Evolutionary conservation across 2,113 vertebrate species (phyloP), one percentile per base, ranked within the genome.

Genomic region (Gavialis gangeticus): DNA sequence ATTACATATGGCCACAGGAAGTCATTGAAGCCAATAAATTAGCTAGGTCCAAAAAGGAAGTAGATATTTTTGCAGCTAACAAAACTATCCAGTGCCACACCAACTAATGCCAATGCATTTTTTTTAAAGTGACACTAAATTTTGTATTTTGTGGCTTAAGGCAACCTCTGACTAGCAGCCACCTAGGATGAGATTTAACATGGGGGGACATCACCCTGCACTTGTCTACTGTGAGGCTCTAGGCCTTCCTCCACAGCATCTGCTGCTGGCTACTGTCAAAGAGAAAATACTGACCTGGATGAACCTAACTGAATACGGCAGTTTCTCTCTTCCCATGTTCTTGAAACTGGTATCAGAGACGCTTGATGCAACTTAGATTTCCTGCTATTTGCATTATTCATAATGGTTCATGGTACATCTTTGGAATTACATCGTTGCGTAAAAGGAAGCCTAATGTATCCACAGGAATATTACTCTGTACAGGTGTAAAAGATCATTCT

Each of bases 401-500:
- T 77, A 91, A 91, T 94, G 57, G 60, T 80, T 82, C 0, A 2
- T 3, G 46, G 92, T 83, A 93, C 46, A 28, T 37, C 82, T 73
- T 79, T 34, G 88, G 94, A 93, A 90, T 28, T 46, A 66, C 84
- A 69, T 46, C 5, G n/a, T 30, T 30, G n/a, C 0, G 3, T 34
- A 28, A 30, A n/a, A 21, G 66, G 28, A 75, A 56, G 88, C 78
- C 81, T 25, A 56, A 75, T 85, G 94, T 80, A n/a, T 9, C 75
- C 81, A 85, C 92, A 30, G 82, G 30, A 87, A 56, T 4, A 28
- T 34, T 6, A 82, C 78, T 92, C 66, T 7, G 82, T 30, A 90
- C 92, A 96, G 95, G 91, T 95, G 95, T 79, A 62, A 84, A 92
- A 16, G 66, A 95, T 94, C 96, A 91, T 82, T 97, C 94, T 90